phyloP scores from a whole-genome alignment of 2,797 vertebrate genomes.

The Nyctalus aviator region DNA sequence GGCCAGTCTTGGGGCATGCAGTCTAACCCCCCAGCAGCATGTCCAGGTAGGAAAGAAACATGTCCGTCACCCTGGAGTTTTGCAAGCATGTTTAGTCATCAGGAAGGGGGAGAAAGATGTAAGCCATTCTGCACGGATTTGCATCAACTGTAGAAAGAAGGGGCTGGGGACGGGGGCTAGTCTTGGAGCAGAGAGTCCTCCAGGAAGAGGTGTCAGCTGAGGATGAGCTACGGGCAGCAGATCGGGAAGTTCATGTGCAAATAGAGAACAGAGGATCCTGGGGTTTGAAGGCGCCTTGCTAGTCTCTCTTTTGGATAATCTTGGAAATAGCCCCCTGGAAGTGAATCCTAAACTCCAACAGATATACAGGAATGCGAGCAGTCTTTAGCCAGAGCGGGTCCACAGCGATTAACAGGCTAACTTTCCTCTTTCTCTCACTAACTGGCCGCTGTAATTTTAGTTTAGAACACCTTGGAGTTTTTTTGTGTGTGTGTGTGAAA shows the following conservation, averaged over 20 bases:
- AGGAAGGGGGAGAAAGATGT: neutral
- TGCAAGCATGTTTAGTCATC: neutral
- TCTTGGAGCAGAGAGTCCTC: neutral
- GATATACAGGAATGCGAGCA: neutral
- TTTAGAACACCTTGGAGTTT: neutral
- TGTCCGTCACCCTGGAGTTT: neutral
- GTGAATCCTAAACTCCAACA: neutral
- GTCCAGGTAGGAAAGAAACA: neutral
- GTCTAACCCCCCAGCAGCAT: neutral
- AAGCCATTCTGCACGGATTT: neutral
- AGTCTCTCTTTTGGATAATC: neutral
- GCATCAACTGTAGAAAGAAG: neutral
- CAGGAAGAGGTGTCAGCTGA: neutral
- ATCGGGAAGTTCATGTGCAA: neutral
- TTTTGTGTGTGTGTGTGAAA: neutral
- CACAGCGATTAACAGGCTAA: neutral
- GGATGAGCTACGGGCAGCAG: neutral
- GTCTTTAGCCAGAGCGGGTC: neutral
- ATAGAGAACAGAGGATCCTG: neutral
- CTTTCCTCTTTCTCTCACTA: neutral
- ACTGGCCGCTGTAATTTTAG: neutral
- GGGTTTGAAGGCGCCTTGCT: no score
- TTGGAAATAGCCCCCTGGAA: neutral
- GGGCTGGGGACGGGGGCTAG: neutral
- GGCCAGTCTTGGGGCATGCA: neutral